Conservation (phyloP, 2,113 vertebrate species). For the Motacilla alba region DNA sequence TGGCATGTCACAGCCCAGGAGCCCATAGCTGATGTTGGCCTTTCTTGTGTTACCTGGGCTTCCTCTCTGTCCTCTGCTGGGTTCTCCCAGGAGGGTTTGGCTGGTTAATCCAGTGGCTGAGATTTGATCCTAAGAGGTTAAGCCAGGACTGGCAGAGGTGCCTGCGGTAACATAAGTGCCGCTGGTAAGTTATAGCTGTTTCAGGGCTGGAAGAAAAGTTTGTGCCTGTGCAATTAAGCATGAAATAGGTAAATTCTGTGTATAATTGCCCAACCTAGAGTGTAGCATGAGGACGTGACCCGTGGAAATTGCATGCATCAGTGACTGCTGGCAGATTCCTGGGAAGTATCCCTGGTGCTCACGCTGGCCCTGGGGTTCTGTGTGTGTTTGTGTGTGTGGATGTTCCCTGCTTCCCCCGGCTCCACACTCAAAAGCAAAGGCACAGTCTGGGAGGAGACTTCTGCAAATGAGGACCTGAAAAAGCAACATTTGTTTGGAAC, state of each 20-base stretch:
- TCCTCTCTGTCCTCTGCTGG: neutral
- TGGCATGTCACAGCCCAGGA: accelerated
- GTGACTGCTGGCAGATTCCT: neutral
- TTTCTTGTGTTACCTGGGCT: neutral
- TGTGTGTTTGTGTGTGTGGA: neutral
- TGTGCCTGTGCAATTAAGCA: slow-evolving; percentile 45
- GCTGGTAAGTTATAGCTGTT: neutral
- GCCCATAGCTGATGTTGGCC: accelerated
- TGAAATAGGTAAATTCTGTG: slow-evolving; percentile 59
- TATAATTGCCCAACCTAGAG: slow-evolving; percentile 11
- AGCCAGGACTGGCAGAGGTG: neutral
- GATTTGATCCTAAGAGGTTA: neutral
- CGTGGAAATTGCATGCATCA: neutral
- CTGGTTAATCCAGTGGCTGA: neutral
- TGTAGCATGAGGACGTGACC: neutral
- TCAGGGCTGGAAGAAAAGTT: neutral
- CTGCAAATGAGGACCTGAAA: neutral
- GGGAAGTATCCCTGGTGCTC: neutral
- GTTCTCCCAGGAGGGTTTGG: neutral
- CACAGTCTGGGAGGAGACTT: neutral
- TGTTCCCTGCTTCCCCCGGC: neutral
- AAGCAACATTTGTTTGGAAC: neutral
- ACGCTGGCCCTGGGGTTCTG: accelerated
- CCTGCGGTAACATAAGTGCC: neutral
- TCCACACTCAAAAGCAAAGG: neutral